Evolutionary conservation across 2,888 invertebrate genomes (phyloP).

Genomic region (Eupithecia abbreviata): DNA sequence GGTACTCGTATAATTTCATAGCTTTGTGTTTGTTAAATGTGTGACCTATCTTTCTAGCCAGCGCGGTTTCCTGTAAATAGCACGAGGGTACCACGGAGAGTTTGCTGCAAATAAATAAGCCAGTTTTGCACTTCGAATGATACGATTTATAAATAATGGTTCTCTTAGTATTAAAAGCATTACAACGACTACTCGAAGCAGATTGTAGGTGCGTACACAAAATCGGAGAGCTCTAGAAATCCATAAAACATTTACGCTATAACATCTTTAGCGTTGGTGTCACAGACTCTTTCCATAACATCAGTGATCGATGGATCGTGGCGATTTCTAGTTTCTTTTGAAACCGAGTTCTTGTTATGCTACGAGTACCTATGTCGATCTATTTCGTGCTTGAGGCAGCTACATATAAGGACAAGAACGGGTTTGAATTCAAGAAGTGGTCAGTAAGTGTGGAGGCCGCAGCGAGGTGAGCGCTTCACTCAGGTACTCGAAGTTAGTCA

Average conservation of each 20-base stretch:
- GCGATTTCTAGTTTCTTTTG: conserved; percentile 35
- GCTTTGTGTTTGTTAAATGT: background rate
- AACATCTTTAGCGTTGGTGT: conserved; percentile 23
- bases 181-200: no score
- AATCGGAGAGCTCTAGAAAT: background rate
- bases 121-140: background rate
- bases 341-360: conserved; percentile 41
- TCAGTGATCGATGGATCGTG: conserved; percentile 22
- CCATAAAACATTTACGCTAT: conserved; percentile 14
- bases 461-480: conserved; percentile 73
- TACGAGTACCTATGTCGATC: conserved; percentile 44
- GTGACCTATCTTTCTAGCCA: conserved; percentile 1
- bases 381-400: conserved; percentile 55
- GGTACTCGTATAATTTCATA: background rate
- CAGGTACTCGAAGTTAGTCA: conserved; percentile 73
- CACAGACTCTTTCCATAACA: conserved; percentile 19
- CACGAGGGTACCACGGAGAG: background rate
- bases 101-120: background rate
- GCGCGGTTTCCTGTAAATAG: background rate
- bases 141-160: background rate
- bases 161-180: no score
- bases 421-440: conserved; percentile 76
- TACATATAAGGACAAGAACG: conserved; percentile 63
- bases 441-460: conserved; percentile 70
- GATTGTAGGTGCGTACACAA: background rate